Percentiles rank a stretch among this genome's conserved stretches.
Evolutionary conservation across 35 echinoderm and acorn worm genomes (phyloP).

Genomic region (Nesometra sesokonis): DNA sequence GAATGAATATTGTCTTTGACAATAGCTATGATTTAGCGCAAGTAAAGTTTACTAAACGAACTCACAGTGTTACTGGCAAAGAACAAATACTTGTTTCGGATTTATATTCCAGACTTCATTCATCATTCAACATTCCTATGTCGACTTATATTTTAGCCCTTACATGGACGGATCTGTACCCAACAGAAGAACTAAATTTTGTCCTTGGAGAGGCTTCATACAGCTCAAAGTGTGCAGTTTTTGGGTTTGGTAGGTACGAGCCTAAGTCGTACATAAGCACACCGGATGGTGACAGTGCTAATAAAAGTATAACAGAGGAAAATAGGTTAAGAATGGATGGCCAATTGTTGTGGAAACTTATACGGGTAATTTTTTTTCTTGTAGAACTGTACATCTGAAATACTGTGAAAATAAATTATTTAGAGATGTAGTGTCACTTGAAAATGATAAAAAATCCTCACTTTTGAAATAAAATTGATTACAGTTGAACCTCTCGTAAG

Average conservation of each 20-base stretch:
- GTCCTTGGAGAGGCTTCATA: conserved; percentile 74
- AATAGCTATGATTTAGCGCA: conserved; percentile 16
- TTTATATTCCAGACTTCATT: conserved; percentile 55
- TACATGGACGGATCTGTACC: conserved; percentile 95
- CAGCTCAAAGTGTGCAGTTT: conserved; percentile 51
- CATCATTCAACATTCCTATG: conserved; percentile 1
- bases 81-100: conserved; percentile 74
- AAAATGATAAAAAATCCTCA: too few species aligned
- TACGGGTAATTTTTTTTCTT: conserved; percentile 75
- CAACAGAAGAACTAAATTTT: conserved; percentile 81
- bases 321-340: conserved; percentile 31
- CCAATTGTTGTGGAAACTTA: conserved; percentile 68
- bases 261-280: conserved; percentile 27
- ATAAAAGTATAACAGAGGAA: conserved; percentile 13
- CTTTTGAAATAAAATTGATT: too few species aligned
- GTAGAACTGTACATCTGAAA: too few species aligned
- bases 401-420: too few species aligned
- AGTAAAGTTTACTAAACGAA: conserved; percentile 18
- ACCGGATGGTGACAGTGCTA: neutral
- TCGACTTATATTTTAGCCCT: conserved; percentile 57
- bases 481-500: too few species aligned
- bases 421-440: too few species aligned
- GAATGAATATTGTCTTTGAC: conserved; percentile 39
- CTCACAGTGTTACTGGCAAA: conserved; percentile 47
- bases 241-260: conserved; percentile 84